These are phyloP conservation scores for Oxytorus armatus DNA, from an alignment of 2,888 invertebrate genomes.

Conservation along the genomic window DNA sequence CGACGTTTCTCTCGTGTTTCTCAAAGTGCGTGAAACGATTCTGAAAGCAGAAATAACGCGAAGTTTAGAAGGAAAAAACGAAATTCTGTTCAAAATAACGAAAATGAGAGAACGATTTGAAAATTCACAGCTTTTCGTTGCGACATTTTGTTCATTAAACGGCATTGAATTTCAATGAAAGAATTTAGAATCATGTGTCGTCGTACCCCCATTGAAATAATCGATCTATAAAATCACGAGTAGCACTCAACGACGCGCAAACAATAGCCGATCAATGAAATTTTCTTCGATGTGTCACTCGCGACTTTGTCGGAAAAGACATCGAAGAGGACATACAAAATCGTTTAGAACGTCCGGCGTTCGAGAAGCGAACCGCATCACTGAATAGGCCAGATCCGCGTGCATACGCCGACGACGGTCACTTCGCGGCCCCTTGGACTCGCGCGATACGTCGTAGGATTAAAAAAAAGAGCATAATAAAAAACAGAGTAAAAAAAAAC, in stretches of 20 bases:
- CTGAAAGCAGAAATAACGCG: slow-evolving; percentile 70
- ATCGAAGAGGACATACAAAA: slow-evolving; percentile 22
- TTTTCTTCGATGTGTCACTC: slow-evolving; percentile 38
- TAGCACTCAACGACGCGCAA: slow-evolving; percentile 1
- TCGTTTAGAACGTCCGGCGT: slow-evolving; percentile 55
- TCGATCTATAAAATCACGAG: slow-evolving; percentile 8
- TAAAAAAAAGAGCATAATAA: slow-evolving; percentile 50
- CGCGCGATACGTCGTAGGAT: slow-evolving; percentile 58
- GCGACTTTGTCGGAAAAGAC: slow-evolving; percentile 24
- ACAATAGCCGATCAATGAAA: not conserved
- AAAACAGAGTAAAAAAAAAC: slow-evolving; percentile 48
- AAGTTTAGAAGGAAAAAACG: slow-evolving; percentile 1
- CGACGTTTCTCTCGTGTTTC: slow-evolving; percentile 72
- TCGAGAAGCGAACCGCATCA: slow-evolving; percentile 64
- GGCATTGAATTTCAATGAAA: no score
- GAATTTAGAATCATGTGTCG: not conserved
- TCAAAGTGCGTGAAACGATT: slow-evolving; percentile 74
- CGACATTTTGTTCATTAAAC: no score
- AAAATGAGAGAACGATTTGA: not conserved
- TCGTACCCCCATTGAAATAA: slow-evolving; percentile 59
- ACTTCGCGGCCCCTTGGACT: slow-evolving; percentile 47
- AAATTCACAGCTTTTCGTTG: not conserved
- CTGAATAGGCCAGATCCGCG: slow-evolving; percentile 54
- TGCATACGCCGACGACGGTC: slow-evolving; percentile 50
- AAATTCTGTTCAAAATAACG: slow-evolving; percentile 40